Conservation (phyloP, 2,797 vertebrate species). For the Heteromormyrus szaboi region DNA sequence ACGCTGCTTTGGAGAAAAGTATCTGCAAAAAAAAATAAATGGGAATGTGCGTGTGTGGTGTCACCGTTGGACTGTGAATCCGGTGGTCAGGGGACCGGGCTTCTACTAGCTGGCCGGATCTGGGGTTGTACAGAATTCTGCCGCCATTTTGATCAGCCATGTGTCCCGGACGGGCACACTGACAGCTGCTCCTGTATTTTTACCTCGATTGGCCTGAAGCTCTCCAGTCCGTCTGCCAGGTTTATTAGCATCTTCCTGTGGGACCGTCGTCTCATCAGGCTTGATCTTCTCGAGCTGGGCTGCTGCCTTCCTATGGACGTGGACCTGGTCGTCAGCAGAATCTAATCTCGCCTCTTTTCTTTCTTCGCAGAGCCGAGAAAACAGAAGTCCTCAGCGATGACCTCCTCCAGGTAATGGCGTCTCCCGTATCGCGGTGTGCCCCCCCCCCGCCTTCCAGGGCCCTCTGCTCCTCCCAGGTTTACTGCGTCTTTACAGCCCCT, state of each 20-base stretch:
- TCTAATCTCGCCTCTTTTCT: slow-evolving; percentile 3
- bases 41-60: not conserved
- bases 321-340: not conserved
- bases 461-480: not conserved
- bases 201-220: not conserved
- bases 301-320: not conserved
- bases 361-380: slow-evolving; percentile 66
- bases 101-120: not conserved
- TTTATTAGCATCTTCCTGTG: not conserved
- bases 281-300: not conserved
- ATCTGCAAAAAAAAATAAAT: not conserved
- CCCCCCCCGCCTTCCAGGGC: not conserved
- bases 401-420: slow-evolving; percentile 76
- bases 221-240: not conserved
- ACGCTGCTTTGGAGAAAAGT: not conserved
- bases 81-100: not conserved
- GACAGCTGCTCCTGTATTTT: not conserved
- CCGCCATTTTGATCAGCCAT: not conserved
- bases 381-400: slow-evolving; percentile 79
- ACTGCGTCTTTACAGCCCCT: not conserved
- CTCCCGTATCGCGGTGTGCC: not conserved
- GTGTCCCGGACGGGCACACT: not conserved
- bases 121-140: not conserved
- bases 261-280: not conserved
- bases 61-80: not conserved